Evolutionary conservation across 2,888 invertebrate genomes (phyloP).

Genomic region (Icerya purchasi): DNA sequence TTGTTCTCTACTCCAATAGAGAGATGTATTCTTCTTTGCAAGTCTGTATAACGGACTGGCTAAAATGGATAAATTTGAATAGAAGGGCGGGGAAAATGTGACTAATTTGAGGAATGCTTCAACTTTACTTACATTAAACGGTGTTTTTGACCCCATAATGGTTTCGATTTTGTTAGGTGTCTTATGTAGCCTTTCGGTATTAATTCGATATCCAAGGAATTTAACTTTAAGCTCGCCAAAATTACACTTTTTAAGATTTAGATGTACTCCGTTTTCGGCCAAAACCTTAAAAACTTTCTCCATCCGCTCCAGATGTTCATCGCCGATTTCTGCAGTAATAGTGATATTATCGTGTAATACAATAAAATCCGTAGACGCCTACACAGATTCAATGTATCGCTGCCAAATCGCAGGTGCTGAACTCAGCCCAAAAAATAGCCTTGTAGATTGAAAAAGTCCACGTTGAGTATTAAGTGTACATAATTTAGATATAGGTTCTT

Average conservation of each 20-base stretch:
- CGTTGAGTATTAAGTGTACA: background rate
- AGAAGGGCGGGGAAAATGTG: background rate
- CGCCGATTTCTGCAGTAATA: background rate
- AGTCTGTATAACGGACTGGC: conserved; percentile 1
- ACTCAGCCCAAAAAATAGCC: background rate
- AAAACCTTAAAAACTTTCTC: background rate
- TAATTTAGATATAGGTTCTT: background rate
- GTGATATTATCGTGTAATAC: background rate
- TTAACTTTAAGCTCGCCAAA: conserved; percentile 9
- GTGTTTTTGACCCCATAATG: background rate
- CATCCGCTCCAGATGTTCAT: conserved; percentile 3
- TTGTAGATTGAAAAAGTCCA: conserved; percentile 1
- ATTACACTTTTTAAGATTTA: conserved; percentile 17
- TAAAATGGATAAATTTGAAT: conserved; percentile 1
- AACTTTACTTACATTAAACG: conserved; percentile 2
- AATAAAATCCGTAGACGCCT: background rate
- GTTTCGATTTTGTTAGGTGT: background rate
- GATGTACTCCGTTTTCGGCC: conserved; percentile 12
- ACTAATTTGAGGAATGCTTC: conserved; percentile 6
- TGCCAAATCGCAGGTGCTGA: background rate
- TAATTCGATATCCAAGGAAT: conserved; percentile 14
- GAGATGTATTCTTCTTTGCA: conserved; percentile 11
- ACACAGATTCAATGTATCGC: conserved; percentile 2
- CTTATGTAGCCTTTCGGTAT: background rate
- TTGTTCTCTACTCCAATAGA: conserved; percentile 14